Conservation (phyloP, 2,888 invertebrate species). For the Podotricha telesiphe region DNA sequence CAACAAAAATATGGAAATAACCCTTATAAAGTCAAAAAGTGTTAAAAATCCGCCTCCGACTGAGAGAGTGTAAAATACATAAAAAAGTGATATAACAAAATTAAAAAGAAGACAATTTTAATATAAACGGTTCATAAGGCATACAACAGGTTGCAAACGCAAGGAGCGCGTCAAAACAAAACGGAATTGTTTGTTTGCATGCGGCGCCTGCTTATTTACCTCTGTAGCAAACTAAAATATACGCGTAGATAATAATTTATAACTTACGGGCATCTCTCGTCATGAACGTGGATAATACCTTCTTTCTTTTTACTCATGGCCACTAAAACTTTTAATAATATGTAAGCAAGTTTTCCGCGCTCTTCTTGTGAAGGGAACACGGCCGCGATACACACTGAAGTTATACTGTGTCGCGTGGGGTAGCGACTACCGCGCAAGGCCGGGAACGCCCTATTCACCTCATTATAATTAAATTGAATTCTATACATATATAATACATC, state of each 20-base stretch:
- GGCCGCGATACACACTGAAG: constrained; percentile 50
- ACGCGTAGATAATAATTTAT: constrained; percentile 2
- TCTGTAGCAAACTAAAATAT: constrained; percentile 8
- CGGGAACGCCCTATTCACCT: constrained; percentile 42
- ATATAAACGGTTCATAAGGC: too few relatives aligned
- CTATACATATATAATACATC: constrained; percentile 7
- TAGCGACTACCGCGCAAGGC: constrained; percentile 47
- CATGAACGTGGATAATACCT: constrained; percentile 57
- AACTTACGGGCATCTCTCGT: constrained; percentile 63
- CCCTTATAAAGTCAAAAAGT: background rate
- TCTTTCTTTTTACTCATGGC: constrained; percentile 52
- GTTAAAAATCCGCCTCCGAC: background rate
- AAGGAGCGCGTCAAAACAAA: constrained; percentile 8
- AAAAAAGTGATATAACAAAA: background rate
- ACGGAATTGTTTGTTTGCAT: background rate
- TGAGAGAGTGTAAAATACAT: too few relatives aligned
- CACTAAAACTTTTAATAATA: constrained; percentile 23
- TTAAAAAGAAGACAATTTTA: too few relatives aligned
- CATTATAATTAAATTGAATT: constrained; percentile 26
- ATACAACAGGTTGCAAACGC: background rate
- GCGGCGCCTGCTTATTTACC: constrained; percentile 7
- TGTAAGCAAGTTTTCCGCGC: constrained; percentile 27
- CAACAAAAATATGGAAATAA: background rate
- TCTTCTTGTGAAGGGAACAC: constrained; percentile 45
- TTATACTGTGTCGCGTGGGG: constrained; percentile 39